Conservation (phyloP, 2,113 vertebrate genomes). For the Girardinichthys multiradiatus region DNA sequence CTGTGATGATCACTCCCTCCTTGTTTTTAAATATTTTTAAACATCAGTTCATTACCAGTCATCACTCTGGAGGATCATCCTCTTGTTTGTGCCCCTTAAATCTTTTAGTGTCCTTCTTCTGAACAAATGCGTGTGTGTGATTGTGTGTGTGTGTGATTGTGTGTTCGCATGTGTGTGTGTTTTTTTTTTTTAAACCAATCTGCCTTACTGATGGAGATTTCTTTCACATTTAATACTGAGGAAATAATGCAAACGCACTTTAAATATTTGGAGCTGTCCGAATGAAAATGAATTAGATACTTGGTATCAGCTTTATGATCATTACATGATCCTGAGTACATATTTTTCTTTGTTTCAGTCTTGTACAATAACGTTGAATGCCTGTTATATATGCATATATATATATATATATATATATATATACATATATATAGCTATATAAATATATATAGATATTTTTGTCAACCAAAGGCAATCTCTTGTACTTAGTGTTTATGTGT, state of each 20-base stretch:
- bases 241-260: constrained; percentile 94
- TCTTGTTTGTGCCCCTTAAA: constrained; percentile 24
- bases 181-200: constrained; percentile 65
- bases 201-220: constrained; percentile 79
- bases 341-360: constrained; percentile 71
- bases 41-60: constrained; percentile 39
- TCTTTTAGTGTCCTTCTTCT: constrained; percentile 35
- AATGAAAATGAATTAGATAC: constrained; percentile 91
- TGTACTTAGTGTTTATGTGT: constrained; percentile 72
- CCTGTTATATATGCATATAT: constrained; percentile 75
- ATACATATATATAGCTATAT: constrained; percentile 76
- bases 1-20: constrained; percentile 47
- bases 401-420: constrained; percentile 77
- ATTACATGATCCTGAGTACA: constrained; percentile 92
- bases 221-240: constrained; percentile 72
- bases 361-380: constrained; percentile 76
- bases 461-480: constrained; percentile 83
- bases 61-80: constrained; percentile 41
- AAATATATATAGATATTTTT: constrained; percentile 83
- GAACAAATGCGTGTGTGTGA: constrained; percentile 44
- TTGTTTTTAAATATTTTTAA: constrained; percentile 20
- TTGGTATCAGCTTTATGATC: constrained; percentile 93
- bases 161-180: too few relatives aligned
- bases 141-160: too few relatives aligned
- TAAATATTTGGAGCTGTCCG: constrained; percentile 94